Base-by-base conservation (phyloP, 1,140 invertebrate species). In the Sinella curviseta region DNA sequence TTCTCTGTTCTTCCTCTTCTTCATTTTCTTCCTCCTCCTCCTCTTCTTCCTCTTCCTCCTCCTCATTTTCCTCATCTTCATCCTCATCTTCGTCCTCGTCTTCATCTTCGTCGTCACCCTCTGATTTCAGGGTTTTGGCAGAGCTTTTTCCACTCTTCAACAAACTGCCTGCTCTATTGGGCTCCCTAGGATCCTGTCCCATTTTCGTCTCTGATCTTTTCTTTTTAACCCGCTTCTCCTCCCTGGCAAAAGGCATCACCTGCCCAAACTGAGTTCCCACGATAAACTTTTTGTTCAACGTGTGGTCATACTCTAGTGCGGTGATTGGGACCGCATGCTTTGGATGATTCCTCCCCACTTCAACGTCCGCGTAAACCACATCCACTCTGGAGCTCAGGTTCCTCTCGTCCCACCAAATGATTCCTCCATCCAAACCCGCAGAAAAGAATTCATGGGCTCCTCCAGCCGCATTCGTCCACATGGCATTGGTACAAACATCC, bases 401-500 rank as follows among this genome's bases (percentile, higher is more conserved):
- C 77, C 95, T 89, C 12, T 91, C 94, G 86, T 97, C 95, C 96
- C 96, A 97, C 91, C 91, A 92, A 81, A 90, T 87, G 8, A 90
- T 88, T 87, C 87, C 74, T 48, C 96, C 96, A 87, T 97, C 96
- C 55, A 92, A 93, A 1, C 94, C 94, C 0, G 93, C 90, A 1
- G 95, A 95, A 86, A 97, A 97, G 85, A 96, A 96, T 87, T 96
- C 94, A 48, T 48, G 39, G 0, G 92, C 91, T 14, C 93, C 92
- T n/a, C 92, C 93, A 87, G 95, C 95, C 0, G 93, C 94, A 86
- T 93, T 93, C 33, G 94, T 93, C 91, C 94, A 95, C 0, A 94
- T 86, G 8, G 94, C 91, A 76, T 92, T 91, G 74, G 91, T 89
- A 0, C 94, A 94, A 0, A 93, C 89, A 87, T 96, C 94, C 34